Evolutionary conservation across 35 echinoderm and acorn worm genomes (phyloP).

Genomic region (Anneissia japonica): DNA sequence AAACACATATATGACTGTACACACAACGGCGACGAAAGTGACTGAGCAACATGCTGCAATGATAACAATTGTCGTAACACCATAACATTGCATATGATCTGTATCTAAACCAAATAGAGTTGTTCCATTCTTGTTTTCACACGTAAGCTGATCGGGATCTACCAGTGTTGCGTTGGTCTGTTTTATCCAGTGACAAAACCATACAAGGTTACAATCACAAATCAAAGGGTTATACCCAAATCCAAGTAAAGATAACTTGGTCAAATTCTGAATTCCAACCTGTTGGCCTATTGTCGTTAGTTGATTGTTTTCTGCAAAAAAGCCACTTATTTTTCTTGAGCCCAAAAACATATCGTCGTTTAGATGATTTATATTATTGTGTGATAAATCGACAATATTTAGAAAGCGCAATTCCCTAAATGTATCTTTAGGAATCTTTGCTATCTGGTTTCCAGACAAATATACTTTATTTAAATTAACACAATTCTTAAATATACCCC

Average conservation of each 20-base stretch:
- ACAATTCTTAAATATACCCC: neutral
- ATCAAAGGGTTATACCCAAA: neutral
- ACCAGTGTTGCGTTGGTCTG: neutral
- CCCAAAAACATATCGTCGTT: neutral
- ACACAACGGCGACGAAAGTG: neutral
- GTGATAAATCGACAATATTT: neutral
- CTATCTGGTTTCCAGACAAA: neutral
- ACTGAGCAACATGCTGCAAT: neutral
- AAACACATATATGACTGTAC: neutral
- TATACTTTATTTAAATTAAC: neutral
- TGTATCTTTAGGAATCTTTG: neutral
- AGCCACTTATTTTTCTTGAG: neutral
- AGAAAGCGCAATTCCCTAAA: neutral
- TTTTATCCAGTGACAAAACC: conserved; percentile 6
- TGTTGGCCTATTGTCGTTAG: neutral
- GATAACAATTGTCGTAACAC: neutral
- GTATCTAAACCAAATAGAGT: neutral
- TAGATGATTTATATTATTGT: neutral
- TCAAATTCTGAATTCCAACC: neutral
- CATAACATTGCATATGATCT: neutral
- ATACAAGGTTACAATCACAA: conserved; percentile 16
- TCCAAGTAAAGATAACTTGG: neutral
- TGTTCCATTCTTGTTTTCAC: neutral
- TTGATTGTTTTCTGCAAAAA: neutral
- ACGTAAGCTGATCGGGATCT: neutral